Evolutionary conservation across 2,797 vertebrate genomes (phyloP).

Genomic region (Mallotus villosus): DNA sequence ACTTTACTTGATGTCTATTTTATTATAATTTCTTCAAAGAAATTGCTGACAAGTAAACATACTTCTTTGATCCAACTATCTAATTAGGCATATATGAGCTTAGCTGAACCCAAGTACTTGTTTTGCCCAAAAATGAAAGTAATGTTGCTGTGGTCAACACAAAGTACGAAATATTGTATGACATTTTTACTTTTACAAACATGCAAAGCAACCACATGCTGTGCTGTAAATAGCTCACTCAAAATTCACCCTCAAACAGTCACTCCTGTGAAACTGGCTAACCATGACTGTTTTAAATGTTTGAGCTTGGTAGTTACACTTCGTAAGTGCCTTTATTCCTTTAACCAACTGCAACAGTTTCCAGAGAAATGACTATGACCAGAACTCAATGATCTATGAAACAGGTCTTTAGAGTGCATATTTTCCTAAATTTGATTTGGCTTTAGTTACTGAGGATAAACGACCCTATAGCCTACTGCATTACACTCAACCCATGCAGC

Average conservation of each 20-base stretch:
- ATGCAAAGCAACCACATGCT: neutral
- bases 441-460: slow-evolving; percentile 4
- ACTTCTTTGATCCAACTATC: slow-evolving; percentile 7
- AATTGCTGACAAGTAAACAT: slow-evolving; percentile 16
- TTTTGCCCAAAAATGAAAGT: neutral
- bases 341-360: slow-evolving; percentile 9
- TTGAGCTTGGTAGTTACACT: slow-evolving; percentile 5
- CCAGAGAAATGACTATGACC: slow-evolving; percentile 4
- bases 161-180: neutral
- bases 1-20: slow-evolving; percentile 50
- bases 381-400: slow-evolving; percentile 11
- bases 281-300: slow-evolving; percentile 6
- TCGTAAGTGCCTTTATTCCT: neutral
- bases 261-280: neutral
- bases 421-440: neutral
- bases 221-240: slow-evolving; percentile 1
- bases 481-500: neutral
- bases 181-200: neutral
- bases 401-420: slow-evolving; percentile 4
- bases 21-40: slow-evolving; percentile 42
- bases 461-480: neutral
- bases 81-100: slow-evolving; percentile 13
- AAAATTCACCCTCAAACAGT: neutral
- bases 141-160: neutral
- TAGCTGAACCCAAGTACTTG: neutral